phyloP scores from a whole-genome alignment of 2,888 invertebrate genomes.

The Drosophila putrida region DNA sequence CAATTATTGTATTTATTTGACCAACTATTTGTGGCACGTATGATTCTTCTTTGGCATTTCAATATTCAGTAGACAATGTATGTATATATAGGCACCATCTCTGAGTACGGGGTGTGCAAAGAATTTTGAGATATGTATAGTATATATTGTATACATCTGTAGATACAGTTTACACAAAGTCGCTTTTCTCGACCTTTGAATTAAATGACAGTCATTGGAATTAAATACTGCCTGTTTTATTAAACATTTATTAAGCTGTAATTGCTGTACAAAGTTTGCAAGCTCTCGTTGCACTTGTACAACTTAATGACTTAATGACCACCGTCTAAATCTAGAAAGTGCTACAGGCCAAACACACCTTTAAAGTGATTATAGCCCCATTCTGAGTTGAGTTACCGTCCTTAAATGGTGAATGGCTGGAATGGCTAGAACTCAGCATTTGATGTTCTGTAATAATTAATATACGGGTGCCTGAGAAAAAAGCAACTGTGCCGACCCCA shows the following conservation, averaged over 20 bases:
- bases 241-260: conserved; percentile 24
- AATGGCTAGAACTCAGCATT: background rate
- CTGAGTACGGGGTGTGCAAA: background rate
- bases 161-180: conserved; percentile 21
- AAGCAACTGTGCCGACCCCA: conserved; percentile 31
- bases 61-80: conserved; percentile 2
- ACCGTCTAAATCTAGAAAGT: conserved; percentile 2
- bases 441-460: background rate
- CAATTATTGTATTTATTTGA: conserved; percentile 14
- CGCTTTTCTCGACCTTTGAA: conserved; percentile 37
- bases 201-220: conserved; percentile 23
- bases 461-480: conserved; percentile 24
- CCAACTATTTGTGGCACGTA: conserved; percentile 28
- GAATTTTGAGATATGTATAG: conserved; percentile 15
- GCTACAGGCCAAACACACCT: background rate
- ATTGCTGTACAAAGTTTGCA: conserved; percentile 33
- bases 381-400: conserved; percentile 18
- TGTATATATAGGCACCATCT: conserved; percentile 2
- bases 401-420: conserved; percentile 1
- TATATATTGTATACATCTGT: no score
- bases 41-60: conserved; percentile 15
- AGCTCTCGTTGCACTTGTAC: conserved; percentile 1
- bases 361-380: background rate
- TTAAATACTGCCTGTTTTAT: conserved; percentile 22
- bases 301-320: conserved; percentile 33